These are phyloP conservation scores for Dorcus parallelipipedus DNA, from an alignment of 2,888 invertebrate genomes.

Conservation along the genomic window DNA sequence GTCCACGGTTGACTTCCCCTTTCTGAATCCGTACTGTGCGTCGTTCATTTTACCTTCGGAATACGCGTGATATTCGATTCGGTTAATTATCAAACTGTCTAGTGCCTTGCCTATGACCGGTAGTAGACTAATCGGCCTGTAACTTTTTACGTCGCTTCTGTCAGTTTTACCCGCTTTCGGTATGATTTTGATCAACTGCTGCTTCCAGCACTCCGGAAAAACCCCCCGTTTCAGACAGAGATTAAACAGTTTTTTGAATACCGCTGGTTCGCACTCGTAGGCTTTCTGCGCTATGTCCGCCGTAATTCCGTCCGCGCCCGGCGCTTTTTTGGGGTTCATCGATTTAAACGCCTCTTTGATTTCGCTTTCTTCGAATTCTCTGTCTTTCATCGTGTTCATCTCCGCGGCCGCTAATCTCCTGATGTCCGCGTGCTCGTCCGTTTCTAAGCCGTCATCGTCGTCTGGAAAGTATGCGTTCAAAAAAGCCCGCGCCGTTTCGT, in stretches of 20 bases:
- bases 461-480: constrained; percentile 8
- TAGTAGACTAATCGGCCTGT: constrained; percentile 11
- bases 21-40: constrained; percentile 10
- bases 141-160: not conserved
- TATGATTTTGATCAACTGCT: not conserved
- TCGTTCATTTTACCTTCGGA: not conserved
- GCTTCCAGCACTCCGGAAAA: constrained; percentile 10
- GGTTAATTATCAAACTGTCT: constrained; percentile 3
- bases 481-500: not conserved
- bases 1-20: constrained; percentile 6
- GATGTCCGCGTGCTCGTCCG: not conserved
- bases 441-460: not conserved
- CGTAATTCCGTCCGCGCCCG: constrained; percentile 9
- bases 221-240: constrained; percentile 2
- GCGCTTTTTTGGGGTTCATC: constrained; percentile 8
- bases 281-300: constrained; percentile 5
- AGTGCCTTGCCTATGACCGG: constrained; percentile 10
- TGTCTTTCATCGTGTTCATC: not conserved
- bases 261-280: not conserved
- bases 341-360: not conserved
- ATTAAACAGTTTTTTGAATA: constrained; percentile 3
- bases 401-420: not conserved
- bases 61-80: not conserved
- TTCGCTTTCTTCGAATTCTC: not conserved
- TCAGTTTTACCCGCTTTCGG: constrained; percentile 7